Base-by-base conservation (phyloP, 2,888 invertebrate species). In the Empis livida region DNA sequence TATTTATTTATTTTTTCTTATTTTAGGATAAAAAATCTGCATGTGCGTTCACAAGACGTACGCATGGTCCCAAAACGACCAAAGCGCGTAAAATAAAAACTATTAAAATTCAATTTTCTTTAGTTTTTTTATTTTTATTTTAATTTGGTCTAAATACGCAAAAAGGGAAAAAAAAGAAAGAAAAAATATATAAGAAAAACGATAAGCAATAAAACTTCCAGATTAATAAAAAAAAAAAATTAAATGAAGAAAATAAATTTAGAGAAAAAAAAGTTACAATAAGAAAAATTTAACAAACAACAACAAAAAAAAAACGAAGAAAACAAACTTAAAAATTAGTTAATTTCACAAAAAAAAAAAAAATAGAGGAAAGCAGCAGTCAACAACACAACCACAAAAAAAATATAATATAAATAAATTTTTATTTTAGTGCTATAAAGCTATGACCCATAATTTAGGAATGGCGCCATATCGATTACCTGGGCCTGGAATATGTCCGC, bases 401-500 rank as follows among this genome's bases (percentile, higher is more conserved):
- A 27, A 27, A 27, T 27, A 20, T 6, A 20, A 20, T 20, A 20
- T n/a, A n/a, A n/a, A n/a, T n/a, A n/a, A n/a, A 20, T 20, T 20
- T 20, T 27, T 8, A 6, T 27, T 27, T 27, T 27, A 27, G 23
- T 27, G 23, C 23, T 27, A 6, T 27, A 27, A 27, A 27, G 49
- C 47, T 53, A 84, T 84, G 84, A 82, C 82, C 81, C 84, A 84
- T 71, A 83, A 84, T 73, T 75, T 84, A 77, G 84, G 82, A 74
- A 83, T 84, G 83, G 80, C 82, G 68, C 79, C 82, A 66, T 84
- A 80, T 71, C 79, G 82, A 77, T 79, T 82, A 73, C 81, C 80
- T 64, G 68, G 69, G 63, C 80, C 80, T 63, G 78, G 77, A 56
- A 71, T 82, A 61, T 81, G 81, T 58, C 81, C 78, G 58, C 78